phyloP scores from a whole-genome alignment of 37 sponge, comb jelly and placozoan genomes.

The Oscarella lobularis region DNA sequence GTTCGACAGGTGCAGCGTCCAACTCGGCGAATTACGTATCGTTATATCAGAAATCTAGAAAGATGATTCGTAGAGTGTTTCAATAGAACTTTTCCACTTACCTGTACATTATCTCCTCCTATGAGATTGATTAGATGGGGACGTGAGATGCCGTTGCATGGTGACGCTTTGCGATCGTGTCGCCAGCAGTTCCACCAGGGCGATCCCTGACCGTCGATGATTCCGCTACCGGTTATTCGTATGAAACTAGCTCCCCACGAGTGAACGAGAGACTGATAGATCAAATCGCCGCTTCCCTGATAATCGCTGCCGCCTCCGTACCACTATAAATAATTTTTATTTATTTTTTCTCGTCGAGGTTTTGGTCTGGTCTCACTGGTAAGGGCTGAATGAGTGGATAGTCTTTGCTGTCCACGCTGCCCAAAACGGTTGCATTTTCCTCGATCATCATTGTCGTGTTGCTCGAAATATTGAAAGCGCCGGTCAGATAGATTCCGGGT shows the following conservation, averaged over 20 bases:
- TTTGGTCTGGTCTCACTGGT: slow-evolving; percentile 6
- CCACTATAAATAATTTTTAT: neutral
- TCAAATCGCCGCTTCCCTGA: slow-evolving; percentile 3
- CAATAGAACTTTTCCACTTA: neutral
- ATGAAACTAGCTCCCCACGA: neutral
- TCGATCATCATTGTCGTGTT: neutral
- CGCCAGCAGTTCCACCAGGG: slow-evolving; percentile 7
- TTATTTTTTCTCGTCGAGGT: too few relatives aligned
- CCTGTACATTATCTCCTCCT: neutral
- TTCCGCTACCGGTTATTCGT: neutral
- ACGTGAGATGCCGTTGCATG: slow-evolving; percentile 1
- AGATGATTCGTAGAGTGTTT: neutral
- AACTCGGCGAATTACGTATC: neutral
- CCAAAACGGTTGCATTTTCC: neutral
- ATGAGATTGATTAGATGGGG: neutral
- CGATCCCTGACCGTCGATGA: neutral
- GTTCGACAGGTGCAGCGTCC: slow-evolving; percentile 1
- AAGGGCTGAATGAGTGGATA: slow-evolving; percentile 1
- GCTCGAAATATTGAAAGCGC: neutral
- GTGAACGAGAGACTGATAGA: neutral
- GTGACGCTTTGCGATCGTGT: neutral
- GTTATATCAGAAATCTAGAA: neutral
- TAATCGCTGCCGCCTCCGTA: slow-evolving; percentile 6
- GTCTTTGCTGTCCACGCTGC: neutral
- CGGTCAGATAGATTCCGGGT: neutral